These are phyloP conservation scores for Drosophila gaucha DNA, from an alignment of 2,888 invertebrate species.

Conservation along the genomic window DNA sequence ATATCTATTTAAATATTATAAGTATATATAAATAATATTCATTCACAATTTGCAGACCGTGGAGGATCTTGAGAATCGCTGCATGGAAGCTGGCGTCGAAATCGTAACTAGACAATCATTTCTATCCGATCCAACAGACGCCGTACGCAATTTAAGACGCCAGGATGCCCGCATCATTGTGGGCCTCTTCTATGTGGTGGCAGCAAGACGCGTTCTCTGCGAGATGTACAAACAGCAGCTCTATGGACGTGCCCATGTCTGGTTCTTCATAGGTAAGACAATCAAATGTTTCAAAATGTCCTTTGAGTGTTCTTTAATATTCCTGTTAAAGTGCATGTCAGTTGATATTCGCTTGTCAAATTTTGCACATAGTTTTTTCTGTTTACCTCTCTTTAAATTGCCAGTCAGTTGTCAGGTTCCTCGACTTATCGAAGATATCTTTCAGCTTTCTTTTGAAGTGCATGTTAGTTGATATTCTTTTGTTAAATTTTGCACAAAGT, in stretches of 20 bases:
- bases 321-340: not conserved
- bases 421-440: too few relatives aligned
- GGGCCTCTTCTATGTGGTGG: constrained; percentile 99
- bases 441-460: not conserved
- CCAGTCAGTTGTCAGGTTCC: too few relatives aligned
- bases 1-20: not conserved
- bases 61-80: constrained; percentile 97
- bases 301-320: not conserved
- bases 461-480: not conserved
- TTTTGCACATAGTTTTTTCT: too few relatives aligned
- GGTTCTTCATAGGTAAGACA: constrained; percentile 97
- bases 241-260: constrained; percentile 98
- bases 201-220: constrained; percentile 97
- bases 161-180: constrained; percentile 99
- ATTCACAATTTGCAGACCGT: constrained; percentile 90
- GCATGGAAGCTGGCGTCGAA: constrained; percentile 96
- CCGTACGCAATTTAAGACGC: constrained; percentile 95
- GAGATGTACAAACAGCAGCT: constrained; percentile 97
- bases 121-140: constrained; percentile 97
- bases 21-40: too few relatives aligned
- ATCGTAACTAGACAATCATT: constrained; percentile 98
- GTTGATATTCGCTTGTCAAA: not conserved
- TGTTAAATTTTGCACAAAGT: too few relatives aligned
- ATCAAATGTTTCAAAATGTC: not conserved
- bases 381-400: too few relatives aligned